Evolutionary conservation across 1,140 invertebrate genomes (phyloP).

Genomic region (Drosophila chauvacae): DNA sequence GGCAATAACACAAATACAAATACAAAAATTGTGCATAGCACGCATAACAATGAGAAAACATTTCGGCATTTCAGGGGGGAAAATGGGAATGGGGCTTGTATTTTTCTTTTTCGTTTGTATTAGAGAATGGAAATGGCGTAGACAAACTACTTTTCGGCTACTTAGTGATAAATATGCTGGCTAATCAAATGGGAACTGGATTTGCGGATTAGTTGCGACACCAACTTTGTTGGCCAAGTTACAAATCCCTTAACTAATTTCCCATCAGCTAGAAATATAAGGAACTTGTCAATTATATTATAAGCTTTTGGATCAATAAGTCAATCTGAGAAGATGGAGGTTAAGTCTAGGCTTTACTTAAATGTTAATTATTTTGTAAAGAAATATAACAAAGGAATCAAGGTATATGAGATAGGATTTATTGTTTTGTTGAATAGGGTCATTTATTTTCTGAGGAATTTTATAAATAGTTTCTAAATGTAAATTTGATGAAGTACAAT

Average conservation of each 20-base stretch:
- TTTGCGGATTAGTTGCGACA: conserved; percentile 34
- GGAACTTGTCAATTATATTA: neutral
- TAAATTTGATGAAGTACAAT: too few species aligned
- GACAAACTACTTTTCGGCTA: conserved; percentile 61
- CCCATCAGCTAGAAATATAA: neutral
- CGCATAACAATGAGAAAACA: conserved; percentile 70
- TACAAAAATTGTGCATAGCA: conserved; percentile 67
- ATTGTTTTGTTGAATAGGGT: too few species aligned
- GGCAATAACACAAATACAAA: conserved; percentile 46
- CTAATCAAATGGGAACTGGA: conserved; percentile 54
- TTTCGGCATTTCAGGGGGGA: neutral
- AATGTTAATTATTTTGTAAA: neutral
- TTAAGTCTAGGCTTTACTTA: too few species aligned
- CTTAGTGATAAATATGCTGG: conserved; percentile 61
- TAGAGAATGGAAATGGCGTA: conserved; percentile 34
- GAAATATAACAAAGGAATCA: neutral
- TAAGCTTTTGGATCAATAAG: neutral
- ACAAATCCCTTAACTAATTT: conserved; percentile 45
- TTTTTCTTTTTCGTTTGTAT: conserved; percentile 2
- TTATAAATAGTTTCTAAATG: too few species aligned
- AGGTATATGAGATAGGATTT: too few species aligned
- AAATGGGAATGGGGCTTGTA: neutral
- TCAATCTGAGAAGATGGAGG: neutral
- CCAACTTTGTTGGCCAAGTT: conserved; percentile 14
- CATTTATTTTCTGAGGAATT: too few species aligned